Evolutionary conservation across 2,113 vertebrate genomes (phyloP).

Genomic region (Agapornis roseicollis): DNA sequence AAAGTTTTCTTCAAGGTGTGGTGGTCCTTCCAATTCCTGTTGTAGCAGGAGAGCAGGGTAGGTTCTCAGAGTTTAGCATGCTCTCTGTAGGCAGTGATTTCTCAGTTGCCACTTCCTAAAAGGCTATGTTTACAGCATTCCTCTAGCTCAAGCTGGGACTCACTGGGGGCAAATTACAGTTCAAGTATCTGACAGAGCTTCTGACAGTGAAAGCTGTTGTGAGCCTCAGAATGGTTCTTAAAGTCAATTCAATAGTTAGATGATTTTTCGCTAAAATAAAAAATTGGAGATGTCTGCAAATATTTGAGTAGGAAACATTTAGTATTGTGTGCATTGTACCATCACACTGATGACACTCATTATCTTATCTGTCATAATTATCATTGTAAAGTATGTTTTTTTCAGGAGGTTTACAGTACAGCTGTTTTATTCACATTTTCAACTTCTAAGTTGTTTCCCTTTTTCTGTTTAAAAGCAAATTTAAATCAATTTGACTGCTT

Average conservation of each 20-base stretch:
- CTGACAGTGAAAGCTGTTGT: neutral
- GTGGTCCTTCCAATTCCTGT: neutral
- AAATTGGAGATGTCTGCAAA: conserved; percentile 39
- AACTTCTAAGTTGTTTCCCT: neutral
- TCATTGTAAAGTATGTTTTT: conserved; percentile 29
- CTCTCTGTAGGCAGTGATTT: neutral
- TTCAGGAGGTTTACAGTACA: neutral
- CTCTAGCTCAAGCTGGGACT: conserved; percentile 38
- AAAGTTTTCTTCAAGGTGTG: neutral
- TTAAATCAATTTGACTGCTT: neutral
- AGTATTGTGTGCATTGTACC: conserved; percentile 10
- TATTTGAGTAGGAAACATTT: conserved; percentile 53
- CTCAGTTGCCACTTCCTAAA: neutral
- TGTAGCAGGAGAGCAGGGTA: neutral
- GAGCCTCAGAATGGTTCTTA: conserved; percentile 15
- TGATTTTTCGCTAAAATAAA: conserved; percentile 48
- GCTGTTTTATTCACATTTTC: neutral
- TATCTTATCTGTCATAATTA: conserved; percentile 50
- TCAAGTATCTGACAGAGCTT: conserved; percentile 31
- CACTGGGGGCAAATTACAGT: conserved; percentile 8
- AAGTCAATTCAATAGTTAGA: conserved; percentile 36
- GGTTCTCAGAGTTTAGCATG: neutral
- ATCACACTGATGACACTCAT: conserved; percentile 5
- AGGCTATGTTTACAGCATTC: neutral
- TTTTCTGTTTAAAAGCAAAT: conserved; percentile 15